Evolutionary conservation across 2,113 vertebrate genomes (phyloP).

Genomic region (Ailurus styani): DNA sequence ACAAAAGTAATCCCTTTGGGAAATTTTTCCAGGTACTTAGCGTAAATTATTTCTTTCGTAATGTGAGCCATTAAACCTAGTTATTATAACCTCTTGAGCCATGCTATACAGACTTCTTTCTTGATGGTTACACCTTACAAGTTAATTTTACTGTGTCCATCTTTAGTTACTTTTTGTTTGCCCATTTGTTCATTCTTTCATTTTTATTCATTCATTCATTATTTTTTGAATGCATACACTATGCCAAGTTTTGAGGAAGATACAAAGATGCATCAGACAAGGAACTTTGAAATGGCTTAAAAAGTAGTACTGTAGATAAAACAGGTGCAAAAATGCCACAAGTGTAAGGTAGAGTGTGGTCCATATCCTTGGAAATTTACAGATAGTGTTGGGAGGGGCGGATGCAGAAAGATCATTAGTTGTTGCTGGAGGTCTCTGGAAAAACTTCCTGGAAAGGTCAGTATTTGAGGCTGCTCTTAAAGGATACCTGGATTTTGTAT

Average conservation of each 20-base stretch:
- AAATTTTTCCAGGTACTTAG: slow-evolving; percentile 28
- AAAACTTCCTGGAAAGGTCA: background rate
- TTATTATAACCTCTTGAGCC: slow-evolving; percentile 37
- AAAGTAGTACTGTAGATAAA: background rate
- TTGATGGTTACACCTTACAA: background rate
- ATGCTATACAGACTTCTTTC: background rate
- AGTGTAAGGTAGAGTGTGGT: background rate
- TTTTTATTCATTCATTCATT: background rate
- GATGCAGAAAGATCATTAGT: background rate
- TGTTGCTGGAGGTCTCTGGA: background rate
- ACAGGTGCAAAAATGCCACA: background rate
- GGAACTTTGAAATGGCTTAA: background rate
- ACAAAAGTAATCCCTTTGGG: slow-evolving; percentile 38
- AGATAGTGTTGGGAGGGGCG: background rate
- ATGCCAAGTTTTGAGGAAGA: background rate
- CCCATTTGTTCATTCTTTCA: slow-evolving; percentile 16
- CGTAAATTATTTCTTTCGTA: slow-evolving; percentile 19
- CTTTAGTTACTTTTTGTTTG: slow-evolving; percentile 10
- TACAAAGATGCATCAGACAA: background rate
- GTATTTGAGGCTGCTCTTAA: background rate
- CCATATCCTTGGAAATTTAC: background rate
- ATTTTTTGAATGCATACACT: background rate
- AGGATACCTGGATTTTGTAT: background rate
- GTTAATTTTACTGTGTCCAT: background rate
- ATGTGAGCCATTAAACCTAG: background rate